Conservation (phyloP, 2,113 vertebrate species). For the Mionectes macconnelli region DNA sequence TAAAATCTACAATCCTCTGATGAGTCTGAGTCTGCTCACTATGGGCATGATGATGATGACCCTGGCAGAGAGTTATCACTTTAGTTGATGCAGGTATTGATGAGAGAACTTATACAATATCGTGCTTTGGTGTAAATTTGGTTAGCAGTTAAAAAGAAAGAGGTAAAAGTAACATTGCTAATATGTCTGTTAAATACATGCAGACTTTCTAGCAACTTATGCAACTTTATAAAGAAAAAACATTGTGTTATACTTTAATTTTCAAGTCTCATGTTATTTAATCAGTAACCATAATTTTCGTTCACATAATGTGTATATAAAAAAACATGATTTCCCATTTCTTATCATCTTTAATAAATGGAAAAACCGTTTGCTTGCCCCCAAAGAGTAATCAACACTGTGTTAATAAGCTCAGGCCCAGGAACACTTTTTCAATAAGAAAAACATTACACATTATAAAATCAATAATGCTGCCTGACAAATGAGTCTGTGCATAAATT, state of each 20-base stretch:
- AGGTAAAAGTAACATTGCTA: neutral
- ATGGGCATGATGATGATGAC: neutral
- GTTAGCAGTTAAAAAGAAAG: neutral
- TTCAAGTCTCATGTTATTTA: slow-evolving; percentile 57
- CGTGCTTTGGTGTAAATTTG: neutral
- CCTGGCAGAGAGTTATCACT: neutral
- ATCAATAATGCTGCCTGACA: slow-evolving; percentile 70
- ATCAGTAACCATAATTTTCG: slow-evolving; percentile 56
- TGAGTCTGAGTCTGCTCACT: neutral
- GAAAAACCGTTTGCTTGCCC: slow-evolving; percentile 39
- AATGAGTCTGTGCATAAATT: slow-evolving; percentile 60
- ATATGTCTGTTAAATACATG: neutral
- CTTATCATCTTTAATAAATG: slow-evolving; percentile 64
- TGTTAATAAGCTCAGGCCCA: slow-evolving; percentile 66
- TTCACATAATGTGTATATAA: slow-evolving; percentile 35
- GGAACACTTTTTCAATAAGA: slow-evolving; percentile 65
- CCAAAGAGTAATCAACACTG: slow-evolving; percentile 66
- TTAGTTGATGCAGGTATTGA: neutral
- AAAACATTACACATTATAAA: slow-evolving; percentile 65
- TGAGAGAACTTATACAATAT: neutral
- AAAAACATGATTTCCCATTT: slow-evolving; percentile 33
- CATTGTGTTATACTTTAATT: slow-evolving; percentile 41
- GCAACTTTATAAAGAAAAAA: slow-evolving; percentile 1
- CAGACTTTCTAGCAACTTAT: neutral
- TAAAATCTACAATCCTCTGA: neutral